Evolutionary conservation across 2,888 invertebrate genomes (phyloP).

Genomic region (Erebia palarica): DNA sequence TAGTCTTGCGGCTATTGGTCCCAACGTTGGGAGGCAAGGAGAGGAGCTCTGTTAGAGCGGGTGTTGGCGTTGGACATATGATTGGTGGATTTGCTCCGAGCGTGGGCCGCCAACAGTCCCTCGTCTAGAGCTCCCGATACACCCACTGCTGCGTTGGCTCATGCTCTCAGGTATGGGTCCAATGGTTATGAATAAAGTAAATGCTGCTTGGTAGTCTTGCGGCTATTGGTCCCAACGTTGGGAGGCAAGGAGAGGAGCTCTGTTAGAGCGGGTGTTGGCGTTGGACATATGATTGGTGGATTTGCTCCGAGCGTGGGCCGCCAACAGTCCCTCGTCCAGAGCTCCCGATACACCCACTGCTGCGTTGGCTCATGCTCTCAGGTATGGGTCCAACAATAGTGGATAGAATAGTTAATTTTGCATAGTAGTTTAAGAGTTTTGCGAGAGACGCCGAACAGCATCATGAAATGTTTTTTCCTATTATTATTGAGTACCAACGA

Average conservation of each 20-base stretch:
- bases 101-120: conserved; percentile 63
- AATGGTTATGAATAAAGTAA: too few species aligned
- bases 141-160: conserved; percentile 40
- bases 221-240: conserved; percentile 82
- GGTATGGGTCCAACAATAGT: conserved; percentile 32
- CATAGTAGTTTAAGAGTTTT: too few species aligned
- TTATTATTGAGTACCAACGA: too few species aligned
- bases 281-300: conserved; percentile 88
- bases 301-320: conserved; percentile 72
- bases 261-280: conserved; percentile 57
- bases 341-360: conserved; percentile 38
- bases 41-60: conserved; percentile 58
- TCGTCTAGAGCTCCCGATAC: conserved; percentile 41
- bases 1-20: conserved; percentile 79
- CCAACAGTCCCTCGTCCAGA: conserved; percentile 64
- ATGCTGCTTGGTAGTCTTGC: too few species aligned
- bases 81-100: conserved; percentile 85
- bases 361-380: conserved; percentile 41
- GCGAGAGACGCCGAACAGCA: too few species aligned
- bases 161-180: conserved; percentile 38
- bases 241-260: conserved; percentile 55
- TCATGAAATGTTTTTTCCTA: too few species aligned
- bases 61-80: conserved; percentile 83
- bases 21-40: conserved; percentile 84
- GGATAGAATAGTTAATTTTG: too few species aligned